Evolutionary conservation across 1,140 invertebrate species (phyloP), one percentile per base, ranked within the genome.

Genomic region (Diachasma alloeum): DNA sequence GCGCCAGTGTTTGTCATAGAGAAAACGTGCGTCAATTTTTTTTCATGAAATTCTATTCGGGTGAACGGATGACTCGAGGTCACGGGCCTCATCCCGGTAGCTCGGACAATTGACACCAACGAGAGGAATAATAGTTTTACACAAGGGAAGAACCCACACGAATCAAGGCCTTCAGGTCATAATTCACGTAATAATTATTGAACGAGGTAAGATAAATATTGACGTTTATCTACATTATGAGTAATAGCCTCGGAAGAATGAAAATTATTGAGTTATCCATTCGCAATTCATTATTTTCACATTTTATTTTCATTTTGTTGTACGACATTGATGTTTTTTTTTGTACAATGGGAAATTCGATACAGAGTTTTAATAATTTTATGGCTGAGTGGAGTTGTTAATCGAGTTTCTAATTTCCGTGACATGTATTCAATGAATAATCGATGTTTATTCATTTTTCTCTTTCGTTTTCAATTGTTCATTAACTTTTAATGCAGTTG

Each of bases 31-130:
- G 59, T 53, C 48, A 19, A 26, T 63, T 63, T 63, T 63, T 63
- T 63, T 63, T 11, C 22, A 19, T 63, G 13, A 63, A 26, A 13
- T 63, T 63, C 59, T 26, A 63, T 31, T 63, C 24, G 59, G 59
- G 59, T 63, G 31, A 48, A 26, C 59, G 59, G 59, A 63, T 63
- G 59, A 72, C 39, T 72, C 69, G 44, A 44, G 44, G 44, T 48
- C 44, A 46, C 26, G 71, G 53, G 71, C 71, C 59, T 63, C 19
- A 48, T 72, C 71, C 46, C 17, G 71, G 31, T 56, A 72, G 71
- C n/a, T 72, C 53, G 36, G 44, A 72, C 46, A 72, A 72, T 72
- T 72, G 71, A 72, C 26, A 72, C 26, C 46, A 59, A 56, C 53
- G 53, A n/a, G 22, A 56, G 26, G 36, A 72, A 56, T 72, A 36